Evolutionary conservation across 2,113 vertebrate genomes (phyloP), one percentile per base, ranked within the genome.

Genomic region (Jaculus jaculus): DNA sequence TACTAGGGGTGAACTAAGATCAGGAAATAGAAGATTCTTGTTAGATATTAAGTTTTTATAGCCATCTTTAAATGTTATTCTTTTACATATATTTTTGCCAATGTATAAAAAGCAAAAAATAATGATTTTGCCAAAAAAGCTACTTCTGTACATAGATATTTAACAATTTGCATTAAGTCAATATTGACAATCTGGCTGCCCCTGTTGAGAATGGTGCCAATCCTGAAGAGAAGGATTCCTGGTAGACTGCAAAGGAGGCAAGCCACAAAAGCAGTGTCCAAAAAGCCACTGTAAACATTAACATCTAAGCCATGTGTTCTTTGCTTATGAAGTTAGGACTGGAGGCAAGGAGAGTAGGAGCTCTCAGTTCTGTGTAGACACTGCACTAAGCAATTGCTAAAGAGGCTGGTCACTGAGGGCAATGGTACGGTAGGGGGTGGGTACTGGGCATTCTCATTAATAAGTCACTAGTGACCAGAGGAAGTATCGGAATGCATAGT

Each of bases 401-500:
- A 42, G 47, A 72, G 21, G 23, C 60, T 91, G 61, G 34, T 80
- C 84, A 85, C 93, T 18, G 37, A 85, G 83, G 93, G 54, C 2
- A 12, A 8, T 7, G 54, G 54, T 54, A 12, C 10, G 54, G 54
- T 16, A 47, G 42, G 8, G 42, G 42, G 42, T 47, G 42, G 93
- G 54, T 37, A 79, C 17, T 1, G 23, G 37, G 32, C 15, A 37
- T 63, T 65, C 47, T 71, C 78, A 54, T 66, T 69, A 92, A 78
- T 63, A 80, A 74, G 78, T 77, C 73, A 72, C 73, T 20, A 18
- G 69, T 7, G 84, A 51, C 73, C 73, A 68, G 94, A 0, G 51
- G 66, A 84, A 87, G 84, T n/a, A 21, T 66, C 92, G 75, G 89
- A 74, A 77, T 86, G 84, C 74, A 39, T n/a, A 75, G 71, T 32